These are phyloP conservation scores for Neomonachus schauinslandi DNA, from an alignment of 2,113 vertebrate genomes.

Conservation along the genomic window DNA sequence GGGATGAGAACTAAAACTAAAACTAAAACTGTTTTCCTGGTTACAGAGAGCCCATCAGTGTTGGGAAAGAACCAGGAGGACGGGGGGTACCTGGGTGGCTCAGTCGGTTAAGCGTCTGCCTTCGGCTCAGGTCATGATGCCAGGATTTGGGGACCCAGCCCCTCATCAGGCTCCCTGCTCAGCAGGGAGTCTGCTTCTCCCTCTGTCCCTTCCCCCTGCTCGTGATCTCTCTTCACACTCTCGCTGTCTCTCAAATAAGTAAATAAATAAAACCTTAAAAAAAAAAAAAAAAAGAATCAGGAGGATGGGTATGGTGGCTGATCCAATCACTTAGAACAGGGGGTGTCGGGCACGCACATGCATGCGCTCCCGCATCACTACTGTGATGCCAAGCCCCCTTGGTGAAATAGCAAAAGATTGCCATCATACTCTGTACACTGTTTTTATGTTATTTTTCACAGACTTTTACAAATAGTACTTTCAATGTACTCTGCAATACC, in stretches of 20 bases:
- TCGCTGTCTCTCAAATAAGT: background rate
- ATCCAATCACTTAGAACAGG: background rate
- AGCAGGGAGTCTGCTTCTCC: background rate
- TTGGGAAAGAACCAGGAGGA: background rate
- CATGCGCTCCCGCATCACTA: background rate
- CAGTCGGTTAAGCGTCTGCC: background rate
- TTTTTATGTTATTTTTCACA: background rate
- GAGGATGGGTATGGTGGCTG: background rate
- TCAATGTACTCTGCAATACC: background rate
- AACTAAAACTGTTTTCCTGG: background rate
- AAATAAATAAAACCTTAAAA: background rate
- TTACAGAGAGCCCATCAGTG: background rate
- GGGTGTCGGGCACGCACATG: rapidly evolving
- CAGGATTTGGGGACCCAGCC: background rate
- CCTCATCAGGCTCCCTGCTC: background rate
- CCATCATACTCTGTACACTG: background rate
- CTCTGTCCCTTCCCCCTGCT: background rate
- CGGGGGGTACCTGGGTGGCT: background rate
- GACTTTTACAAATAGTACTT: background rate
- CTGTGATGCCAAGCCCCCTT: background rate
- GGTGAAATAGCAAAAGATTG: background rate
- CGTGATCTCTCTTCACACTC: too few species aligned
- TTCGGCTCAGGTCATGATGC: background rate
- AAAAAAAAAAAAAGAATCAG: background rate
- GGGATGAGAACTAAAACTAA: background rate